These are phyloP conservation scores for Podarcis siculus DNA, from an alignment of 2,797 vertebrate species.

Conservation along the genomic window DNA sequence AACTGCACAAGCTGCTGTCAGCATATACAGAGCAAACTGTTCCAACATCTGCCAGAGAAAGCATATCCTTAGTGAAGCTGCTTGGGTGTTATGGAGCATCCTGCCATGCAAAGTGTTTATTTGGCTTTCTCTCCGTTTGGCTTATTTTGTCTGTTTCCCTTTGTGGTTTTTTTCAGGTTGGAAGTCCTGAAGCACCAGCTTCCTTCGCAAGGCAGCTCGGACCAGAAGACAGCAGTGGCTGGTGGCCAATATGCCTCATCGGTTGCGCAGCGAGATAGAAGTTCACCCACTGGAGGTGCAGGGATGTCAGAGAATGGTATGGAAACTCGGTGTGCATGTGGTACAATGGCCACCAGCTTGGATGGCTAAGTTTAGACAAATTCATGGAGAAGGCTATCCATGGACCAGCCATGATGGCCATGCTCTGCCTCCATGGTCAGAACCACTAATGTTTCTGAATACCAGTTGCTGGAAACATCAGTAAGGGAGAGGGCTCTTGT, in stretches of 20 bases:
- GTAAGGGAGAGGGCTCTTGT: too few species aligned
- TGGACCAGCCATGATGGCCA: too few species aligned
- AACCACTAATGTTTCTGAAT: too few species aligned
- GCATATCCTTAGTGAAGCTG: neutral
- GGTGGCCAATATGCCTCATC: conserved; percentile 64
- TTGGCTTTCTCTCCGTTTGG: neutral
- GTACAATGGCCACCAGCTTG: neutral
- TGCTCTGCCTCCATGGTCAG: too few species aligned
- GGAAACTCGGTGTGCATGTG: neutral
- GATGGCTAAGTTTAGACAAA: too few species aligned
- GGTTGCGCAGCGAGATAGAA: conserved; percentile 69
- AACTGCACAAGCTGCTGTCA: neutral
- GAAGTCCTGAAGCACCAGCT: conserved; percentile 69
- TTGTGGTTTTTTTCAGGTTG: conserved; percentile 74
- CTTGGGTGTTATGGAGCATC: neutral
- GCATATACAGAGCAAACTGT: neutral
- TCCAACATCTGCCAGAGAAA: neutral
- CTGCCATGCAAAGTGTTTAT: neutral
- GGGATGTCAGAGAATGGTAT: conserved; percentile 81
- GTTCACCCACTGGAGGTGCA: conserved; percentile 79
- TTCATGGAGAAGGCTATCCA: too few species aligned
- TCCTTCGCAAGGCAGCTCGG: conserved; percentile 46
- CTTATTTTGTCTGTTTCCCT: neutral
- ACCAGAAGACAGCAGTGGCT: conserved; percentile 43
- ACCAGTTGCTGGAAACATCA: too few species aligned